Percentiles rank a stretch among this genome's conserved stretches.
These are phyloP conservation scores for Caretta caretta DNA, from an alignment of 2,113 vertebrate species.

Conservation along the genomic window DNA sequence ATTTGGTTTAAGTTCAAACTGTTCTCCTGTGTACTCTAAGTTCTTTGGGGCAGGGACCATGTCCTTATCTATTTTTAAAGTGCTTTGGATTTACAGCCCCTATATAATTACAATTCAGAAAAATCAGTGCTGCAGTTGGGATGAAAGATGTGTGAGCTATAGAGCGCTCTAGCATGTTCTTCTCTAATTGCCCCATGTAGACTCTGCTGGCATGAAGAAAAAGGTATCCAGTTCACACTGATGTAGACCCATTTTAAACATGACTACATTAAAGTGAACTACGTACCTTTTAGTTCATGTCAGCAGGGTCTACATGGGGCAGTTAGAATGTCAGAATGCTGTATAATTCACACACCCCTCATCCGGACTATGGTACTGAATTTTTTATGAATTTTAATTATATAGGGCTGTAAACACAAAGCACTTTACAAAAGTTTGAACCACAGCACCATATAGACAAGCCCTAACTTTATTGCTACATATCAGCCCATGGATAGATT, in stretches of 20 bases:
- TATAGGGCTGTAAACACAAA: not conserved
- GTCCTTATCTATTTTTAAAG: not conserved
- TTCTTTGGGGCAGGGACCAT: accelerated
- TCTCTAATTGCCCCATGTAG: not conserved
- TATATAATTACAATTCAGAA: not conserved
- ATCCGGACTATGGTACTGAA: not conserved
- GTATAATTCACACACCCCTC: no score
- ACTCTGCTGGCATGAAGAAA: not conserved
- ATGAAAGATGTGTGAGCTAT: not conserved
- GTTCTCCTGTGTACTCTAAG: not conserved
- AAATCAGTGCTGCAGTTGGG: not conserved
- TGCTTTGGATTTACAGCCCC: not conserved
- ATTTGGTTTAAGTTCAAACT: not conserved
- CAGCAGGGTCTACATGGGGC: no score
- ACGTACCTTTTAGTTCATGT: no score
- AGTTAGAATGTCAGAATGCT: no score
- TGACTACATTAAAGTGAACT: no score
- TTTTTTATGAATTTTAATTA: not conserved
- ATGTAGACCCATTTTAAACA: no score
- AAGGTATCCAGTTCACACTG: not conserved
- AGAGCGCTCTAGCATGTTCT: not conserved
- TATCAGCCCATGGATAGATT: not conserved
- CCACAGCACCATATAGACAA: not conserved
- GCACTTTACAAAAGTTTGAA: not conserved
- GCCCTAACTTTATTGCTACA: not conserved